A percentile compares a stretch with the other conserved stretches of the same genome.
Evolutionary conservation across 2,113 vertebrate species (phyloP).

Genomic region (Ardeotis arabs): DNA sequence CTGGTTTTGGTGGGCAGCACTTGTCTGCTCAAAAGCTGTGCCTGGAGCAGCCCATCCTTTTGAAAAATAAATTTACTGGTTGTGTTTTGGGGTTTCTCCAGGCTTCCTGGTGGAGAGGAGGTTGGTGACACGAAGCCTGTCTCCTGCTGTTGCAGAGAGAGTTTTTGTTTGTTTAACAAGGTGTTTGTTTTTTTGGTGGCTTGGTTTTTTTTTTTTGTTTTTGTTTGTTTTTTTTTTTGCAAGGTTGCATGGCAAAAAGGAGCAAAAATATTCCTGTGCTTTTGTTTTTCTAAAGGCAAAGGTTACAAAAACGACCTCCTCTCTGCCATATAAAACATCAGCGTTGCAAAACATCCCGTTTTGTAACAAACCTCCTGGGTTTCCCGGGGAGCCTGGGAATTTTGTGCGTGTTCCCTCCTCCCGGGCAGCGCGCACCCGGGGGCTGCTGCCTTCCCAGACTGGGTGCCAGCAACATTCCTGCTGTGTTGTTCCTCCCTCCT

Average conservation of each 20-base stretch:
- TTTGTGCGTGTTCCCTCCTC: background rate
- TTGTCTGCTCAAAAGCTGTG: background rate
- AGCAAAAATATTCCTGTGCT: background rate
- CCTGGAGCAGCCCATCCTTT: background rate
- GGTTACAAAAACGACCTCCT: background rate
- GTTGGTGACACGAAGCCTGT: background rate
- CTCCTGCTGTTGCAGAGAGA: background rate
- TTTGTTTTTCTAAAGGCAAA: background rate
- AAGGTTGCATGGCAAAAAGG: background rate
- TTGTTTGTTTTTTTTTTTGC: background rate
- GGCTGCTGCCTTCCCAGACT: background rate
- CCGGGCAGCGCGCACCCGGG: fast-evolving
- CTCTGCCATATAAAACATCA: fast-evolving
- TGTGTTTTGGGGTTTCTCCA: background rate
- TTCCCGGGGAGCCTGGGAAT: background rate
- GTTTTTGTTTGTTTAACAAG: background rate
- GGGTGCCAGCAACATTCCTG: background rate
- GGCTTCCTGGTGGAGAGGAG: background rate
- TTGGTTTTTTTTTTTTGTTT: no score
- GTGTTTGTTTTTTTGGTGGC: background rate
- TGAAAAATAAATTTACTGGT: background rate
- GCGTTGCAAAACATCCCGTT: background rate
- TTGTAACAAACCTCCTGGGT: background rate
- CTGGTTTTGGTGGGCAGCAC: background rate
- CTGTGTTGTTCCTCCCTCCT: background rate